A percentile compares a stretch with the other conserved stretches of the same genome.
Evolutionary conservation across 2,888 invertebrate species (phyloP).

Genomic region (Cremastinae sp.): DNA sequence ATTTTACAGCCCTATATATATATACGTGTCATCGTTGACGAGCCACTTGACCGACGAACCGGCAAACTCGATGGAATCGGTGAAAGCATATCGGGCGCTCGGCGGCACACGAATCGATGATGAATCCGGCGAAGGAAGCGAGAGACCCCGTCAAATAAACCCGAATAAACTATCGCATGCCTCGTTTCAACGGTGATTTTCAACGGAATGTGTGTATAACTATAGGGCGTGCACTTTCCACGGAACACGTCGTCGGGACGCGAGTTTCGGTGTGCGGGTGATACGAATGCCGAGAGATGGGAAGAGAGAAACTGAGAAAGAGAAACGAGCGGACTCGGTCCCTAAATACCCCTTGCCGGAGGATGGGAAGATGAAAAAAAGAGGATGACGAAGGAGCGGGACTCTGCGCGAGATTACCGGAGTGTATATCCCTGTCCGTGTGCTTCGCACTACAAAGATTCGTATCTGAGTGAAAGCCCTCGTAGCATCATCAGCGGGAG

Average conservation of each 20-base stretch:
- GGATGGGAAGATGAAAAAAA: slow-evolving; percentile 32
- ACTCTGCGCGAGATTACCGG: slow-evolving; percentile 44
- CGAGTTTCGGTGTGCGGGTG: neutral
- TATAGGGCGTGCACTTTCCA: too few relatives aligned
- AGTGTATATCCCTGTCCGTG: slow-evolving; percentile 53
- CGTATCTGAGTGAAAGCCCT: slow-evolving; percentile 74
- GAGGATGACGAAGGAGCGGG: slow-evolving; percentile 38
- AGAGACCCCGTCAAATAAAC: too few relatives aligned
- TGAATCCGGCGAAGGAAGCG: slow-evolving; percentile 64
- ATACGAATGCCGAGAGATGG: slow-evolving; percentile 34
- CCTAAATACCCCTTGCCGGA: slow-evolving; percentile 43
- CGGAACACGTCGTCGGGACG: too few relatives aligned
- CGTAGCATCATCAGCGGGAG: slow-evolving; percentile 60
- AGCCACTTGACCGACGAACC: slow-evolving; percentile 24
- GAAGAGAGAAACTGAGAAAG: too few relatives aligned
- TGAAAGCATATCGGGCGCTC: slow-evolving; percentile 23
- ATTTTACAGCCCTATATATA: neutral
- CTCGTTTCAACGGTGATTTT: slow-evolving; percentile 63
- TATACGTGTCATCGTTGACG: slow-evolving; percentile 15
- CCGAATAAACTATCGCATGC: slow-evolving; percentile 77
- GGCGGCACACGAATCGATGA: slow-evolving; percentile 38
- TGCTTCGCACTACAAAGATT: slow-evolving; percentile 73
- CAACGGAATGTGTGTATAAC: too few relatives aligned
- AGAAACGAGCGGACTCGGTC: slow-evolving; percentile 18
- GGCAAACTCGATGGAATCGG: slow-evolving; percentile 29